A percentile compares a stretch with the other conserved stretches of the same genome.
These are phyloP conservation scores for Heliconius himera DNA, from an alignment of 1,140 invertebrate species.

Conservation along the genomic window DNA sequence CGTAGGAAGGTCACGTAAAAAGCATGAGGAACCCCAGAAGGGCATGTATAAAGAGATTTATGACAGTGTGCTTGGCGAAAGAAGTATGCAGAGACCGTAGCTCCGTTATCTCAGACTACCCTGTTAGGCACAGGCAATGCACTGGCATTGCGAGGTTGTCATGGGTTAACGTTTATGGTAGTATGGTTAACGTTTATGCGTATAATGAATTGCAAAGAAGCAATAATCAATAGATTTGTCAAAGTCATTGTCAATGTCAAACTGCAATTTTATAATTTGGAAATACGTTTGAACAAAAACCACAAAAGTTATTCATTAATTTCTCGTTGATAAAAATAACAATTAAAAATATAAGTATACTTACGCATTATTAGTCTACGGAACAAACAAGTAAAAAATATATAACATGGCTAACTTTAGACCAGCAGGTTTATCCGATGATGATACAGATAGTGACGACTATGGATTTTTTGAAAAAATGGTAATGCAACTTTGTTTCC, in stretches of 20 bases:
- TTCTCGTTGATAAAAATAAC: not conserved
- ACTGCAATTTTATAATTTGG: not conserved
- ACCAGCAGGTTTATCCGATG: constrained; percentile 67
- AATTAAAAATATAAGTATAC: not conserved
- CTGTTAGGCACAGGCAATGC: too few species aligned
- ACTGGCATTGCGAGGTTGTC: too few species aligned
- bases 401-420: constrained; percentile 55
- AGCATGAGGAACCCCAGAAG: too few species aligned
- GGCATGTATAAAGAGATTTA: too few species aligned
- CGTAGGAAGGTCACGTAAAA: too few species aligned
- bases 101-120: too few species aligned
- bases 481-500: constrained; percentile 39
- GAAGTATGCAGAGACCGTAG: too few species aligned
- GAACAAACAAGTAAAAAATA: not conserved
- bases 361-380: not conserved
- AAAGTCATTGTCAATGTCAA: not conserved
- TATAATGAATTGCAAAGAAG: not conserved
- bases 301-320: not conserved
- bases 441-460: constrained; percentile 61
- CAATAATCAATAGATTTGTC: not conserved
- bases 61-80: too few species aligned
- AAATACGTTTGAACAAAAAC: not conserved
- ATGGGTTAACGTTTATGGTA: too few species aligned
- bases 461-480: constrained; percentile 62
- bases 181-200: not conserved